Conservation (phyloP, 2,113 vertebrate genomes). For the Aegithalos caudatus region DNA sequence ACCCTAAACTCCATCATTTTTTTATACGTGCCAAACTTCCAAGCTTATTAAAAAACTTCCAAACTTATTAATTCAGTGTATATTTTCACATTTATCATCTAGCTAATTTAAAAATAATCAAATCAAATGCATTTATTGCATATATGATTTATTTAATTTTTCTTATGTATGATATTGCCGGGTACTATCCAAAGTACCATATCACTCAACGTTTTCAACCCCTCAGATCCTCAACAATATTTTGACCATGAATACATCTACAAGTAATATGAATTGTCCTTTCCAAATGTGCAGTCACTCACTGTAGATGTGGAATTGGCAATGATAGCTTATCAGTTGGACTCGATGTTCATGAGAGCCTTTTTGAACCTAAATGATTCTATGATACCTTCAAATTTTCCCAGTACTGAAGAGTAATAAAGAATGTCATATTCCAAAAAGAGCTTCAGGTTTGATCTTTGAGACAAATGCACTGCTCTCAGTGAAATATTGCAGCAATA, state of each 20-base stretch:
- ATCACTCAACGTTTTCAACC: background rate
- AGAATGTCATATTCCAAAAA: background rate
- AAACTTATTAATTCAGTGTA: too few species aligned
- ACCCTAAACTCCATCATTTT: background rate
- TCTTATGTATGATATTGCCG: background rate
- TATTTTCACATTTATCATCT: background rate
- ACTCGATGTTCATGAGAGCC: fast-evolving
- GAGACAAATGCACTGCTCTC: background rate
- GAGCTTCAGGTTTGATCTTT: background rate
- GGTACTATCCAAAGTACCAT: background rate
- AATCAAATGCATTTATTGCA: background rate
- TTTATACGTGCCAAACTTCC: background rate
- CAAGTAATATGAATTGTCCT: background rate
- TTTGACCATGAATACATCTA: background rate
- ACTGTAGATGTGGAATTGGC: background rate
- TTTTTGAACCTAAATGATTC: background rate
- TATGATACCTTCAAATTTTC: background rate
- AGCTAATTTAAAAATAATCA: background rate
- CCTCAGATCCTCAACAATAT: background rate
- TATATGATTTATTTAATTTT: background rate
- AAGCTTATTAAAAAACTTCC: too few species aligned
- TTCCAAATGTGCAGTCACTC: background rate
- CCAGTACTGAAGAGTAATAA: background rate
- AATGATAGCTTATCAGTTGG: too few species aligned
- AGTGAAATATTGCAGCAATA: background rate